Base-by-base conservation (phyloP, 2,888 invertebrate species). In the Tetranychus piercei region DNA sequence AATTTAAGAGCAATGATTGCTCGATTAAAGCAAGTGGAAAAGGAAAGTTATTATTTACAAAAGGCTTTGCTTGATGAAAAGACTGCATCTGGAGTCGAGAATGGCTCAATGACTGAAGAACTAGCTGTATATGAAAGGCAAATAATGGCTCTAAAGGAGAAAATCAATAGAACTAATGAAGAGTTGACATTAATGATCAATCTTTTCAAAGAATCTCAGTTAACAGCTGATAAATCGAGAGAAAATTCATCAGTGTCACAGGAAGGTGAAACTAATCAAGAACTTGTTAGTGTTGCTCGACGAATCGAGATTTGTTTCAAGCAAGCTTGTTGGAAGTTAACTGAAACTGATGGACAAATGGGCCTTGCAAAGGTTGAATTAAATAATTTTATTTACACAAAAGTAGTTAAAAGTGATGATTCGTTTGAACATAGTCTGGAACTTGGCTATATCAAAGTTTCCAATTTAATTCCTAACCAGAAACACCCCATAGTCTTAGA, bases 301-400 rank as follows among this genome's bases (percentile, higher is more conserved):
- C 88, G 90, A 1, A 91, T 90, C 79, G 93, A 97, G 85, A 96
- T 99, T 80, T 97, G 94, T 83, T 99, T 99, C 83, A 95, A 96
- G 83, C 92, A 94, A 80, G 97, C 97, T 6, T 91, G 94, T 81
- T 99, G 99, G 99, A 84, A 96, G 66, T 87, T 99, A 78, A 99
- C 97, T 0, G 96, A 99, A 82, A 90, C 91, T 0, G 97, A 99
- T 83, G 99, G 99, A 0, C 97, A 96, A 83, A 88, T 97, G 74
- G 96, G 96, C 76, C 93, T 99, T 78, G 93, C 97, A 0, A 96
- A 99, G 84, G 86, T 97, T 76, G 89, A 94, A 75, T 87, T 99
- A 4, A 90, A 93, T 75, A 96, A 95, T 82, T 99, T 99, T 83
- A 85, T 97, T 86, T 94, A 99, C 82, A 96, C 94, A 0, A 95